Evolutionary conservation across 2,888 invertebrate species (phyloP).

Genomic region (Eilema sororculum): DNA sequence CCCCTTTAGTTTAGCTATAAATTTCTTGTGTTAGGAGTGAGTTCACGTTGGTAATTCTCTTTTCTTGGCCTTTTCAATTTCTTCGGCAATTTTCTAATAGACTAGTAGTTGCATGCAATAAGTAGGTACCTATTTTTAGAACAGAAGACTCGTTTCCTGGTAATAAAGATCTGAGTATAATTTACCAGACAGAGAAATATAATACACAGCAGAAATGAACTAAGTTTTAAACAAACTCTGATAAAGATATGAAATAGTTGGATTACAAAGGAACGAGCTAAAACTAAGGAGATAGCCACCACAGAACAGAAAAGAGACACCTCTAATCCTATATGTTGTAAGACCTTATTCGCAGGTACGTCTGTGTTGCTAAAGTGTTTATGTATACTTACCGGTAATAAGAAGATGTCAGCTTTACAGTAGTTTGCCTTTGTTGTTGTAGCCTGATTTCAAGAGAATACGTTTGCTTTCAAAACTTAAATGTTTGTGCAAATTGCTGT

Average conservation of each 20-base stretch:
- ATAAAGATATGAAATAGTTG: background rate
- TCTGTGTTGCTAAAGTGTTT: constrained; percentile 12
- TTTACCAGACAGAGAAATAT: too few species aligned
- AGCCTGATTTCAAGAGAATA: constrained; percentile 24
- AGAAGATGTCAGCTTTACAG: constrained; percentile 3
- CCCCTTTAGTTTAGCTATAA: background rate
- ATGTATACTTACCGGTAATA: background rate
- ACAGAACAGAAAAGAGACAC: too few species aligned
- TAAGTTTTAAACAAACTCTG: too few species aligned
- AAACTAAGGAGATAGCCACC: background rate
- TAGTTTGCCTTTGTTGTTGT: constrained; percentile 20
- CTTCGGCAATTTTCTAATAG: too few species aligned
- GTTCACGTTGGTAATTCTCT: too few species aligned
- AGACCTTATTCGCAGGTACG: constrained; percentile 13
- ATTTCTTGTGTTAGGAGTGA: background rate
- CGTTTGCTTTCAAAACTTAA: background rate
- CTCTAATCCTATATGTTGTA: background rate
- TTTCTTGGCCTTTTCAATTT: too few species aligned
- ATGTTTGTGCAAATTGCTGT: constrained; percentile 7
- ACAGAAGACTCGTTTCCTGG: too few species aligned
- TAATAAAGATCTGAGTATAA: too few species aligned
- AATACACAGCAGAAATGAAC: too few species aligned
- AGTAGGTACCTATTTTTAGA: too few species aligned
- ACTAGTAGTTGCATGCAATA: too few species aligned
- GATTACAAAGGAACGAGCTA: background rate